Percentiles rank a stretch among this genome's conserved stretches.
Evolutionary conservation across 2,797 vertebrate species (phyloP).

Genomic region (Crenuchus spilurus): DNA sequence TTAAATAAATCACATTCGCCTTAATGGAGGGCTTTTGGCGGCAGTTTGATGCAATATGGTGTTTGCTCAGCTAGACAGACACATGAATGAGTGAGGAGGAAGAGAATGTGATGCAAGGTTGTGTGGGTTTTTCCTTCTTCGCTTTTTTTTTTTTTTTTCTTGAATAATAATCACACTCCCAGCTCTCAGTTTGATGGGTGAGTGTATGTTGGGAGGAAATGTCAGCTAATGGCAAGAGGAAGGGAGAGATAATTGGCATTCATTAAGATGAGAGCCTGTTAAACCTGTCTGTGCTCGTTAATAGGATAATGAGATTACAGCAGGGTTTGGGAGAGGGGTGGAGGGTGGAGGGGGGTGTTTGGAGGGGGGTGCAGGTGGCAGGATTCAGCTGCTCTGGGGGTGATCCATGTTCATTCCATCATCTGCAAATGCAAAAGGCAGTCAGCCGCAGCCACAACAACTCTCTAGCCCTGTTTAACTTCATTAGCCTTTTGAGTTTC

Average conservation of each 20-base stretch:
- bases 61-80: conserved; percentile 30
- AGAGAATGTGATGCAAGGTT: conserved; percentile 14
- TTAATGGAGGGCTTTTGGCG: conserved; percentile 31
- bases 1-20: conserved; percentile 60
- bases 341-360: neutral
- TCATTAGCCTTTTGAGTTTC: conserved; percentile 6
- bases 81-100: conserved; percentile 40
- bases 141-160: neutral
- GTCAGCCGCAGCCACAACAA: neutral
- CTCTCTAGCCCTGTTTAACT: neutral
- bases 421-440: neutral
- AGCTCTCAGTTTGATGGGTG: conserved; percentile 28
- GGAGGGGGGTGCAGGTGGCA: conserved; percentile 15
- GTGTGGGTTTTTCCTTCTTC: neutral
- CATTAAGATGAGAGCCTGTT: conserved; percentile 64
- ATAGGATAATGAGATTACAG: conserved; percentile 59
- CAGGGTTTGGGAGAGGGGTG: conserved; percentile 25
- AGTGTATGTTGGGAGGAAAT: conserved; percentile 41
- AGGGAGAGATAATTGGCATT: conserved; percentile 60
- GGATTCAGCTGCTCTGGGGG: neutral
- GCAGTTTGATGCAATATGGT: conserved; percentile 8
- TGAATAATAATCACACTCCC: conserved; percentile 33
- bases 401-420: neutral
- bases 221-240: conserved; percentile 49
- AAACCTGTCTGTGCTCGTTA: conserved; percentile 54